These are phyloP conservation scores for Drosophila ananassae DNA, from an alignment of 1,140 invertebrate genomes.

Conservation along the genomic window DNA sequence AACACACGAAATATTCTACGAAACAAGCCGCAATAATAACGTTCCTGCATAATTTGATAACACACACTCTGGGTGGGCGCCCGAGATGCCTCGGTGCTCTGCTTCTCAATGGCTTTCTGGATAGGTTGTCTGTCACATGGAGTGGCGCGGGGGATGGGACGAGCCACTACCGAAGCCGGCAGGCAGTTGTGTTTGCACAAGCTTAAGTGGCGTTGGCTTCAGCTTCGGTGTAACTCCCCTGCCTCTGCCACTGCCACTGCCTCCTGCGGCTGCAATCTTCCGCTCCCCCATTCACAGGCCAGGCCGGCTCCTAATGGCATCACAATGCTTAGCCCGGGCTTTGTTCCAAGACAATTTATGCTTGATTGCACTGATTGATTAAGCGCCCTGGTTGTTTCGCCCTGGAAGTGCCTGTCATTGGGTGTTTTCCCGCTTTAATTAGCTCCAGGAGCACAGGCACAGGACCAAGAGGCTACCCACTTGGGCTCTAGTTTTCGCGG, in stretches of 20 bases:
- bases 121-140: constrained; percentile 33
- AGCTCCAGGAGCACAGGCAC: constrained; percentile 7
- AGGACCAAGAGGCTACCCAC: background rate
- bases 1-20: constrained; percentile 59
- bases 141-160: constrained; percentile 10
- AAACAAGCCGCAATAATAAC: constrained; percentile 76
- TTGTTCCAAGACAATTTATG: constrained; percentile 81
- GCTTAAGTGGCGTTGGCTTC: constrained; percentile 75
- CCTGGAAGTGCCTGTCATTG: constrained; percentile 32
- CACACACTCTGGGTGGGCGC: constrained; percentile 35
- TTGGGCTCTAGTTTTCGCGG: constrained; percentile 1
- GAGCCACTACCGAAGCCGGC: constrained; percentile 8
- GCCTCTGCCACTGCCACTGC: background rate
- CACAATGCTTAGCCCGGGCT: constrained; percentile 74
- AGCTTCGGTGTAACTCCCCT: constrained; percentile 41
- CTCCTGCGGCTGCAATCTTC: constrained; percentile 29
- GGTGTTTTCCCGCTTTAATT: constrained; percentile 53
- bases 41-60: constrained; percentile 75
- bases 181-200: constrained; percentile 69
- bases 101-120: constrained; percentile 40
- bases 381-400: constrained; percentile 63
- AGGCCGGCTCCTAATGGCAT: constrained; percentile 66
- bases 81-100: constrained; percentile 42
- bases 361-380: constrained; percentile 82
- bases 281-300: constrained; percentile 50